Evolutionary conservation across 2,113 vertebrate species (phyloP).

Genomic region (Ptilonorhynchus violaceus): DNA sequence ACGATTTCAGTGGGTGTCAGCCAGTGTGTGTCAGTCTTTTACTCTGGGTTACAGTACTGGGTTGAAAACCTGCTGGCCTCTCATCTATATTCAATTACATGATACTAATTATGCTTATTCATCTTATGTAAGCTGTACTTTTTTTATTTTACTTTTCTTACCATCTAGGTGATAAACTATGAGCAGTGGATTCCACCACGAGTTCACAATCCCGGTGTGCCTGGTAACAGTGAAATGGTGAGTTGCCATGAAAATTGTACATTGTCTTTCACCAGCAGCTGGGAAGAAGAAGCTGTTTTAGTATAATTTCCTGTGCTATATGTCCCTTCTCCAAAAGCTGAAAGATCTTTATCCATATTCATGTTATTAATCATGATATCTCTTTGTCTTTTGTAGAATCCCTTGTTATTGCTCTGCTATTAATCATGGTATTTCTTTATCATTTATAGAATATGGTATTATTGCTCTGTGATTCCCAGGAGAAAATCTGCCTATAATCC

Average conservation of each 20-base stretch:
- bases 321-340: neutral
- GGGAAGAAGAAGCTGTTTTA: neutral
- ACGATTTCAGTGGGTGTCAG: neutral
- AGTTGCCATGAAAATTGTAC: neutral
- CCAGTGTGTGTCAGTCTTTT: neutral
- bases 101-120: neutral
- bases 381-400: neutral
- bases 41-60: neutral
- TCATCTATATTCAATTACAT: neutral
- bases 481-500: neutral
- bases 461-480: neutral
- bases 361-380: neutral
- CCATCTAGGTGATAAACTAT: conserved; percentile 51
- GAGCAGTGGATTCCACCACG: conserved; percentile 65
- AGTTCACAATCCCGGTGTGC: neutral
- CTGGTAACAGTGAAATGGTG: conserved; percentile 42
- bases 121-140: neutral
- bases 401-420: neutral
- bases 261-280: neutral
- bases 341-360: neutral
- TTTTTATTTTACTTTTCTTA: neutral
- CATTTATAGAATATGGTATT: neutral
- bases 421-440: neutral
- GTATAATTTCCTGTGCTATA: neutral
- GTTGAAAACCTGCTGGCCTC: neutral